Conservation (phyloP, 92 coral and sea anemone genomes). For the Meandrina meandrites region DNA sequence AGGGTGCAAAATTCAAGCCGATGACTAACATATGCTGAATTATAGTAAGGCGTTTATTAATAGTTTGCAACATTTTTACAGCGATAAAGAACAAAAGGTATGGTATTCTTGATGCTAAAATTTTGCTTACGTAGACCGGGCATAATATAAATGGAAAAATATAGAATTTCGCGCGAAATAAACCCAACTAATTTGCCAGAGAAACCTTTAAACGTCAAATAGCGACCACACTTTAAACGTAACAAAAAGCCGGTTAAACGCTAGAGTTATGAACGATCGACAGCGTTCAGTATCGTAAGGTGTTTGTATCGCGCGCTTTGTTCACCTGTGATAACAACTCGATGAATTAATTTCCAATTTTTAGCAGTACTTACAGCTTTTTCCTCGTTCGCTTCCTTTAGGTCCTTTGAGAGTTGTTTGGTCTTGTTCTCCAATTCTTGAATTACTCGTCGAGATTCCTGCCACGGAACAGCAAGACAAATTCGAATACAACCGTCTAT, state of each 20-base stretch:
- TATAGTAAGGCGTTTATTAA: not conserved
- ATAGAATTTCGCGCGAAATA: not conserved
- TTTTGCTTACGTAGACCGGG: not conserved
- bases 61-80: not conserved
- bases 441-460: constrained; percentile 41
- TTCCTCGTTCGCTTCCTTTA: constrained; percentile 79
- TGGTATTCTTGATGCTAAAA: not conserved
- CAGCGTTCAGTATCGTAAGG: not conserved
- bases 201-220: not conserved
- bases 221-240: not conserved
- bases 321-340: not conserved
- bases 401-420: constrained; percentile 73
- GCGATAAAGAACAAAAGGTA: not conserved
- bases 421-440: constrained; percentile 77
- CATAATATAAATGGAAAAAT: not conserved
- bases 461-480: not conserved
- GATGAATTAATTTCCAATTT: not conserved
- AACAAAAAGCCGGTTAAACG: not conserved
- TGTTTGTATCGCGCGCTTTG: not conserved
- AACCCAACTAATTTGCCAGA: not conserved
- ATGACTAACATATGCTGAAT: not conserved
- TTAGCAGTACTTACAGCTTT: constrained; percentile 70
- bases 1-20: not conserved
- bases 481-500: not conserved
- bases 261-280: not conserved